Evolutionary conservation across 2,113 vertebrate species (phyloP), one percentile per base, ranked within the genome.

Genomic region (Megaleporinus macrocephalus): DNA sequence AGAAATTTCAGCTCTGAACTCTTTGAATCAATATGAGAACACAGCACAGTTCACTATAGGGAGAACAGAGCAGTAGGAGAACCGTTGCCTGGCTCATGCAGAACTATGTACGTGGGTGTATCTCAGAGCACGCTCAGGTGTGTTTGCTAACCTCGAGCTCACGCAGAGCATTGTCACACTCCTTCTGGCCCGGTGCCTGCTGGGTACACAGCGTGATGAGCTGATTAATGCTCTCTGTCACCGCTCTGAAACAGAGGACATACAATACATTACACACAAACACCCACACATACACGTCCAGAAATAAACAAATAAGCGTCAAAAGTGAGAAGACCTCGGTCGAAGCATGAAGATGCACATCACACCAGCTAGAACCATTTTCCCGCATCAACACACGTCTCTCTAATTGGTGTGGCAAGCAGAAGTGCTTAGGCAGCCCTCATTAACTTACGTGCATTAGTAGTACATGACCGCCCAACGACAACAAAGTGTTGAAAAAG

Each of bases 211-310:
- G 90, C 0, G 96, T 99, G 93, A 99, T 99, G 82, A 99, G 95
- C 89, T 99, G 97, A 89, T 99, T 99, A 92, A 99, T 99, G 85
- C 98, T 99, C 91, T 99, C 98, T 0, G 98, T 99, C 89, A 99
- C 98, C n/a, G 98, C 97, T 93, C 98, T 99, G 92, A 41, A 91
- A 94, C 71, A 88, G 81, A 90, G 18, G 24, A 49, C 71, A 70
- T 83, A 85, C 18, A 83, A 85, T 5, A 70, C 26, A 80, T 3
- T 2, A 24, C 59, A 75, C 41, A n/a, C 51, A 59, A 26, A 77
- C n/a, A 51, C 5, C 14, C 69, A 68, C 59, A 84, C 68, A 86
- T 63, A 83, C 79, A 86, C n/a, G 36, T 12, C 14, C 69, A 68
- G 61, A 84, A 72, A 86, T 68, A 83, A 76, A 86, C 85, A 73